Base-by-base conservation (phyloP, 2,888 invertebrate genomes). In the Scelioninae gen. 2 region DNA sequence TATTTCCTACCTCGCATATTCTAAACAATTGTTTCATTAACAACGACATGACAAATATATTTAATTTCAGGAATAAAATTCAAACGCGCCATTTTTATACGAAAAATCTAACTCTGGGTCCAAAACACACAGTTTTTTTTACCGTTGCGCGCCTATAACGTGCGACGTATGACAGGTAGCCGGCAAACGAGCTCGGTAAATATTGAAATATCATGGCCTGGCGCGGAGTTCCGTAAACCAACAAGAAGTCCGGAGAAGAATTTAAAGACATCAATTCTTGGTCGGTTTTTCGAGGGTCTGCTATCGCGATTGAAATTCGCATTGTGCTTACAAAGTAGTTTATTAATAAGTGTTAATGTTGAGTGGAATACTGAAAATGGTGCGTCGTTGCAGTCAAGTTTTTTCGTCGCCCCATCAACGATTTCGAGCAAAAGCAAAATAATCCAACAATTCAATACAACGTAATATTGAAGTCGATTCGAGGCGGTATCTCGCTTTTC, bases 141-240 rank as follows among this genome's bases (percentile, higher is more conserved):
- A 9, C 3, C 35, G n/a, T 11, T 10, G 31, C 31, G 7, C 13
- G 35, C 16, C 33, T n/a, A 50, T 33, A 18, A 50, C 18, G 28
- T 76, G 67, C 74, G 77, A 78, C 78, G 79, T 78, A 80, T 81
- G 78, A 78, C 77, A 76, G 75, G 71, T 74, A 76, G 57, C 70
- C 73, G 52, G 77, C 75, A 81, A 81, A 81, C 72, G 79, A 73
- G 67, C 52, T 77, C 76, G 63, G 78, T 80, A 81, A 82, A 82
- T 81, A 81, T 79, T 78, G 77, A 75, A 76, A 70, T 63, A 65
- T 76, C 57, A 31, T 70, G 70, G 1, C 9, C 15, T n/a, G 11
- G 19, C 9, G 45, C 13, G 16, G 10, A 45, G 25, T 25, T 25
- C 16, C 15, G n/a, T 15, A 61, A 28, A 60, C 15, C 25, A 39